Evolutionary conservation across 1,140 invertebrate species (phyloP).

Genomic region (Heliconius nattereri): DNA sequence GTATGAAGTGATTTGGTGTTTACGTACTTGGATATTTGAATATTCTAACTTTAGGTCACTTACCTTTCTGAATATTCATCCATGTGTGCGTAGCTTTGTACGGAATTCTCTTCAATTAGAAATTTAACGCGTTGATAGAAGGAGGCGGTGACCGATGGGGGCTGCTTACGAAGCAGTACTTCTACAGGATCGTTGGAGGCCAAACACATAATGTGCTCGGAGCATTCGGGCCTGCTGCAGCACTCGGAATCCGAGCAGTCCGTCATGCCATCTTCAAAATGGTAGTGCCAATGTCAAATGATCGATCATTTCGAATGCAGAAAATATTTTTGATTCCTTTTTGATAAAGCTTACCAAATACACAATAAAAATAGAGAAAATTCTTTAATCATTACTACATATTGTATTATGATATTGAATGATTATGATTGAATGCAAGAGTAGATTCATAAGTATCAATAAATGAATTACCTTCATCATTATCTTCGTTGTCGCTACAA

Average conservation of each 20-base stretch:
- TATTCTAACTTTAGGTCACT: conserved; percentile 70
- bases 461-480: conserved; percentile 92
- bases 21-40: conserved; percentile 32
- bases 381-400: not conserved
- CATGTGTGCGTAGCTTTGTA: conserved; percentile 98
- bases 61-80: conserved; percentile 99
- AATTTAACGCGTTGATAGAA: conserved; percentile 99
- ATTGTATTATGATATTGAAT: not conserved
- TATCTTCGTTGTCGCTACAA: conserved; percentile 96
- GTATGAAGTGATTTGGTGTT: conserved; percentile 73
- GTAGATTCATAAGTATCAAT: not conserved
- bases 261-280: conserved; percentile 93
- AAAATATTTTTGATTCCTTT: conserved; percentile 9
- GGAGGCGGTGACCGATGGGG: conserved; percentile 96
- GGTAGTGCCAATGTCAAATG: conserved; percentile 64
- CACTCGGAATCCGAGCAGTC: conserved; percentile 99
- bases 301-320: conserved; percentile 26
- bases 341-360: not conserved
- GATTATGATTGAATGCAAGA: not conserved
- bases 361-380: not conserved
- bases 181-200: conserved; percentile 97
- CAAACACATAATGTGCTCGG: conserved; percentile 95
- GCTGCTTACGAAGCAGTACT: conserved; percentile 96
- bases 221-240: conserved; percentile 90
- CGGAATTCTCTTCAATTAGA: conserved; percentile 98